These are phyloP conservation scores for Hippocampus mohnikei DNA, from an alignment of 2,113 vertebrate species.

Conservation along the genomic window DNA sequence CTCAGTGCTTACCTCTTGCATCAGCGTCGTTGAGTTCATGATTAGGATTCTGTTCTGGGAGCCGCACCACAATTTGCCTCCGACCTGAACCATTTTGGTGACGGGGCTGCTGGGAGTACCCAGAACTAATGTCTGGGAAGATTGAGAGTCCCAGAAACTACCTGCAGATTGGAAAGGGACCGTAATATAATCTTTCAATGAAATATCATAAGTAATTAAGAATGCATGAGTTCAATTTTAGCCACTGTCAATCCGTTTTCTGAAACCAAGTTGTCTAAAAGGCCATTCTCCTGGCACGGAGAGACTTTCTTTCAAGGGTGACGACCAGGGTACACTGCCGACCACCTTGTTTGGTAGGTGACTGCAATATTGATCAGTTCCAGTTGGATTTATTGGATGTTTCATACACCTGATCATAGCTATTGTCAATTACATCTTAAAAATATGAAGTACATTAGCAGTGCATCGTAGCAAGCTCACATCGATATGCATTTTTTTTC, in stretches of 20 bases:
- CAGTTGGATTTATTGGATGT: not conserved
- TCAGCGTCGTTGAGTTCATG: slow-evolving; percentile 81
- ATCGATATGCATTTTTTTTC: not conserved
- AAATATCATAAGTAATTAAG: not conserved
- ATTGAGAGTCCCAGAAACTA: slow-evolving; percentile 97
- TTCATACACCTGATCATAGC: not conserved
- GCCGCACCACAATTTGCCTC: slow-evolving; percentile 91
- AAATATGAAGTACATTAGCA: not conserved
- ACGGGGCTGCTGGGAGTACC: slow-evolving; percentile 84
- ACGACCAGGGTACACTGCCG: not conserved
- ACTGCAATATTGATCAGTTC: not conserved
- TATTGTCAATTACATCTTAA: not conserved
- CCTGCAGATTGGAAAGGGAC: slow-evolving; percentile 67
- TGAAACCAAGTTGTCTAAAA: too few species aligned
- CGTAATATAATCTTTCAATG: not conserved
- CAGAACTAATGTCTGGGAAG: slow-evolving; percentile 83
- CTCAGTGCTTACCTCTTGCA: slow-evolving; percentile 83
- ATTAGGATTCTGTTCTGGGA: slow-evolving; percentile 90
- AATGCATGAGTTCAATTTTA: not conserved
- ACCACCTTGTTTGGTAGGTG: too few species aligned
- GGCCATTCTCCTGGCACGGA: too few species aligned
- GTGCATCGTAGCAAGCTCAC: not conserved
- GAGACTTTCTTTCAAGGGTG: not conserved
- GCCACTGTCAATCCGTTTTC: not conserved
- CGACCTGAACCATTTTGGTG: slow-evolving; percentile 94